These are phyloP conservation scores for Drosophila sturtevanti DNA, from an alignment of 1,140 invertebrate species.

Conservation along the genomic window DNA sequence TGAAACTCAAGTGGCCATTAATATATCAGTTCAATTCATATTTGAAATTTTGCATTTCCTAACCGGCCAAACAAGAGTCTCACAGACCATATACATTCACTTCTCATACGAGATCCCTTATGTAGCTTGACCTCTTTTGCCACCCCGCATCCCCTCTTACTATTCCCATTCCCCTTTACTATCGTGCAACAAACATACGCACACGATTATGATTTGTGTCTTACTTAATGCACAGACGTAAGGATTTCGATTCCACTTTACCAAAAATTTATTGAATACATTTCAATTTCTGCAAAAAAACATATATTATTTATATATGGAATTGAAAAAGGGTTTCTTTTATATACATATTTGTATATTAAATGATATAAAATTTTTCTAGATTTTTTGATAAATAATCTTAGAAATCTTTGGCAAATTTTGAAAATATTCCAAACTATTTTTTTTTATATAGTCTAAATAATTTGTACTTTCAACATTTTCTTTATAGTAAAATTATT, in stretches of 20 bases:
- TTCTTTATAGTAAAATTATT: no score
- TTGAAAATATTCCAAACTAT: no score
- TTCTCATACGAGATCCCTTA: slow-evolving; percentile 46
- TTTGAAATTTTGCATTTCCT: slow-evolving; percentile 81
- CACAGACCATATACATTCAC: no score
- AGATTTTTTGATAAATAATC: no score
- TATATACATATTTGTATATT: no score
- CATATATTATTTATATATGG: not conserved
- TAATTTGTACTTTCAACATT: no score
- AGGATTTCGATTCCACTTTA: slow-evolving; percentile 11
- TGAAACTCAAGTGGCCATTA: slow-evolving; percentile 76
- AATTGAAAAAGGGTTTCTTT: no score
- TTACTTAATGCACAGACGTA: slow-evolving; percentile 78
- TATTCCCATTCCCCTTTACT: no score
- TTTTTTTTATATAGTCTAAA: no score
- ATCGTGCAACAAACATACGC: slow-evolving; percentile 31
- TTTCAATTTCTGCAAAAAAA: no score
- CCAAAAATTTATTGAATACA: not conserved
- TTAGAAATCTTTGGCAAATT: no score
- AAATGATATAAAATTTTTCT: no score
- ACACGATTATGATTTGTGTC: slow-evolving; percentile 82
- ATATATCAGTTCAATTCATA: slow-evolving; percentile 82
- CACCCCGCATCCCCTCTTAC: not conserved
- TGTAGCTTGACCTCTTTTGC: slow-evolving; percentile 20
- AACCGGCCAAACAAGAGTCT: slow-evolving; percentile 40